Base-by-base conservation (phyloP, 2,797 vertebrate species). In the Dermochelys coriacea region DNA sequence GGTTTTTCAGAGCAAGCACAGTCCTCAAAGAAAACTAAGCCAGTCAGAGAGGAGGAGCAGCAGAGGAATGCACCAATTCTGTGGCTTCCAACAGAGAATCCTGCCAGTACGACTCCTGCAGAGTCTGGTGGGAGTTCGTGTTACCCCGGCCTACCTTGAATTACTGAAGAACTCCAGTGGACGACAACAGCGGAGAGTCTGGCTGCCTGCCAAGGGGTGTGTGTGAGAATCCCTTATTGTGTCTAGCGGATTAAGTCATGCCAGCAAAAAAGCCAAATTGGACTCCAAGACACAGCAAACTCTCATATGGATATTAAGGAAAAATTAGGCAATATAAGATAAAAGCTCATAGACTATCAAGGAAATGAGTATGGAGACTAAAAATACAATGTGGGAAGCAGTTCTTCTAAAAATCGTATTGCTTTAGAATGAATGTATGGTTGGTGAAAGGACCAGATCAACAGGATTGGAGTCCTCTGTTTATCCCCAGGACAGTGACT, bases 391-490 rank as follows among this genome's bases (percentile, higher is more conserved):
- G 34, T 64, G 34, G 61, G 34, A 34, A 71, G 41, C 55, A 82
- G 71, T 31, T 64, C 41, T 88, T 59, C 54, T 51, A 47, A 77
- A 75, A 29, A 27, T 31, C 71, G 37, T 6, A 12, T 80, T 23
- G 16, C 34, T 82, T 77, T 49, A 78, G 52, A 31, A 49, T 2
- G n/a, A 71, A 87, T 50, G 37, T 84, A 91, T 55, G 87, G 83
- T 59, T 88, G 81, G 41, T 83, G 85, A 45, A 61, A 68, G 1
- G 12, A 0, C 41, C 75, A 0, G 2, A 93, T 47, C 6, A 54
- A 85, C 64, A 81, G 41, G 0, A 54, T 5, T 0, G 8, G 88
- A 59, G 52, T 27, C 14, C 80, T 90, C 49, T 41, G 23, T 57
- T 1, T 1, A 2, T 45, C 5, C 16, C 45, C 8, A 31, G 12